Percentiles rank a stretch among this genome's conserved stretches.
Conservation (phyloP, 1,140 invertebrate genomes). For the Drosophila melanica region DNA sequence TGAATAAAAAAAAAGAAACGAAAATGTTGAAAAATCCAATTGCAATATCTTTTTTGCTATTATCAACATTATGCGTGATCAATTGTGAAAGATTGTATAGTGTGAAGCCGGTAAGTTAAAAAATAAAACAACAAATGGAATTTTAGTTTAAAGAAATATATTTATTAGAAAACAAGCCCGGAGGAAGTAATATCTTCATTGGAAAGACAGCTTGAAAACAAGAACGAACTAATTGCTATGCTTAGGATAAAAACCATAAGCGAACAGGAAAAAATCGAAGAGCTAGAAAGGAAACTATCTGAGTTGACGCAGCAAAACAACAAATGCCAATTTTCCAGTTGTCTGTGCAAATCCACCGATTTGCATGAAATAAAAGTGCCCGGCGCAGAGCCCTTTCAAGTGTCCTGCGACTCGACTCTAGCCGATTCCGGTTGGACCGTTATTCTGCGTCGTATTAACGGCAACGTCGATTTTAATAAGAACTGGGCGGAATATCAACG, state of each 20-base stretch:
- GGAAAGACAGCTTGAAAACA: conserved; percentile 15
- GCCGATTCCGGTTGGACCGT: conserved; percentile 30
- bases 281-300: conserved; percentile 18
- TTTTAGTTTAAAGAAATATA: background rate
- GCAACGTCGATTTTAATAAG: conserved; percentile 20
- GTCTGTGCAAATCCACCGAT: conserved; percentile 27
- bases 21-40: conserved; percentile 19
- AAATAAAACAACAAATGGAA: background rate
- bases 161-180: conserved; percentile 2
- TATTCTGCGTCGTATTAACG: conserved; percentile 27
- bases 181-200: conserved; percentile 3
- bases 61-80: background rate
- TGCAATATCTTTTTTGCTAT: background rate
- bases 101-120: conserved; percentile 3
- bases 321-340: conserved; percentile 28
- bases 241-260: conserved; percentile 18
- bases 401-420: conserved; percentile 29
- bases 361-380: conserved; percentile 20
- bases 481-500: conserved; percentile 36
- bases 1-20: too few relatives aligned
- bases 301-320: conserved; percentile 1
- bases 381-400: conserved; percentile 21
- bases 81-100: conserved; percentile 3
- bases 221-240: conserved; percentile 33
- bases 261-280: conserved; percentile 27